Evolutionary conservation across 2,113 vertebrate genomes (phyloP), one percentile per base, ranked within the genome.

Genomic region (Phycodurus eques): DNA sequence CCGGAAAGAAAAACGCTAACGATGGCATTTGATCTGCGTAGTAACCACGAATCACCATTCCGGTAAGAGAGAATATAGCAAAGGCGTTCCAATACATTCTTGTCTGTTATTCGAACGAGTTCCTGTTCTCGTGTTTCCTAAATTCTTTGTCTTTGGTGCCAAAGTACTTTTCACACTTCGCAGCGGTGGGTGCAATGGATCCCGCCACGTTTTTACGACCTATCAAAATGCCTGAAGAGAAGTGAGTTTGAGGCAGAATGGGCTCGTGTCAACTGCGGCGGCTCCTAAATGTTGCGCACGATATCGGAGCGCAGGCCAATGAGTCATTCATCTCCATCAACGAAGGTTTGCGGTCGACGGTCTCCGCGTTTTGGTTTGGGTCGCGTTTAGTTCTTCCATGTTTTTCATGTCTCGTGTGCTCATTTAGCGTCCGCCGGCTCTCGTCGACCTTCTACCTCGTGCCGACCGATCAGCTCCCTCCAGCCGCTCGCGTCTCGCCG

Each of bases 1-100:
- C 75, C 83, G 82, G 77, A 69, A 82, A 77, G 72, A 69, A 71
- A 22, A 73, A 74, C 72, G 74, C 79, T 80, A 74, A 83, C 79
- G 68, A 79, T 67, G 46, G 78, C 3, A 13, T 80, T 77, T 81
- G 66, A 31, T 14, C 22, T 43, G 51, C 63, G 54, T 56, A 72
- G 39, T 70, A 43, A 71, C 68, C 67, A 63, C 68, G 14, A 3
- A 56, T 60, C 47, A 70, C 14, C 8, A 31, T 70, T 54, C 49
- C 33, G 14, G 49, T 51, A 64, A 54, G 17, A 73, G 56, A 53
- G 67, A 54, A 20, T n/a, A 20, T n/a, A 42, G 19, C 33, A 68
- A 54, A 43, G 4, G 42, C 53, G 65, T 69, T 53, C 14, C 20
- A 15, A n/a, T 27, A 65, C 67, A 19, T 35, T n/a, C 5, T 51